A percentile compares a stretch with the other conserved stretches of the same genome.
Conservation (phyloP, 2,113 vertebrate genomes). For the Sinocyclocheilus maitianheensis region DNA sequence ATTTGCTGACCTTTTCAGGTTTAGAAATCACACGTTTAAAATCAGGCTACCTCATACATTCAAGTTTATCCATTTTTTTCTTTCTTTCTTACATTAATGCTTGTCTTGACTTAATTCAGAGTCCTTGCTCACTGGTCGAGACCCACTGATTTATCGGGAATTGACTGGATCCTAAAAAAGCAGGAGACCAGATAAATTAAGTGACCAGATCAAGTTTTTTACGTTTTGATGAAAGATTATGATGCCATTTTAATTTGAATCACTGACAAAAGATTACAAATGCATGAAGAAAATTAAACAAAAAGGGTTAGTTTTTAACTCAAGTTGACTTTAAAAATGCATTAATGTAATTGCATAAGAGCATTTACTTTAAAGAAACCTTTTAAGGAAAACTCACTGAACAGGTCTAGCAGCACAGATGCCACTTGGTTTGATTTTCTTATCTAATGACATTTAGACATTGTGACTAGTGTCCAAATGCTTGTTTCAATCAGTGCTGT, state of each 20-base stretch:
- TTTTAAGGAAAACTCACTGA: background rate
- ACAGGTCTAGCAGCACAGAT: background rate
- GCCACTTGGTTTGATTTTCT: background rate
- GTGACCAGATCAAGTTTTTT: background rate
- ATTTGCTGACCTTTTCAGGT: too few relatives aligned
- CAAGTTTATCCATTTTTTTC: too few relatives aligned
- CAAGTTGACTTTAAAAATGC: background rate
- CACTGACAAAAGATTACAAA: background rate
- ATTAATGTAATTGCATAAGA: too few relatives aligned
- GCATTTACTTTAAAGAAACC: background rate
- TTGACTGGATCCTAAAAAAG: background rate
- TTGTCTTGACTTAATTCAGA: too few relatives aligned
- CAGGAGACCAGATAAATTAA: background rate
- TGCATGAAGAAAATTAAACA: background rate
- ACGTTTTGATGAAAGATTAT: background rate
- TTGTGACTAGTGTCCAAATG: background rate
- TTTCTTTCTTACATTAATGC: too few relatives aligned
- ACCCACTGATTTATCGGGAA: background rate
- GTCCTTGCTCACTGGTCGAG: background rate
- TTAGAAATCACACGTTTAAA: too few relatives aligned
- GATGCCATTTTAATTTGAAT: background rate
- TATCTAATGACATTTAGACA: background rate
- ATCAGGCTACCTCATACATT: too few relatives aligned
- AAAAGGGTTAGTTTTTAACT: too few relatives aligned
- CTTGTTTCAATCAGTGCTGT: background rate